These are phyloP conservation scores for Drosophila phalerata DNA, from an alignment of 2,888 invertebrate genomes.

Conservation along the genomic window DNA sequence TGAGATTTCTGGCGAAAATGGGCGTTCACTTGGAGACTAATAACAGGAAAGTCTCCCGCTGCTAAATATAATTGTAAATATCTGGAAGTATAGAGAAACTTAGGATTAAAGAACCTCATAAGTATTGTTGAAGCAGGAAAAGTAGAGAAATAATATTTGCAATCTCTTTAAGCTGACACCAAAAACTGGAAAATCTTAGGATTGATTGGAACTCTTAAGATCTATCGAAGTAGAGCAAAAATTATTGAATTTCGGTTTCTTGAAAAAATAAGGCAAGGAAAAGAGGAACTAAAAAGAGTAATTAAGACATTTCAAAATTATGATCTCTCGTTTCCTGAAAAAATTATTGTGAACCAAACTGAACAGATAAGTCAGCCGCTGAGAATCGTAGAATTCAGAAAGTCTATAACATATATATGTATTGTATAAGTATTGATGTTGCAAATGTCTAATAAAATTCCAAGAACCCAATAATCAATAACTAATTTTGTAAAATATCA, in stretches of 20 bases:
- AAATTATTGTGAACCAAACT: no score
- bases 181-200: background rate
- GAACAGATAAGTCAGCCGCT: no score
- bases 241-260: no score
- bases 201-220: background rate
- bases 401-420: no score
- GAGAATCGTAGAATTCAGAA: no score
- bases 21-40: constrained; percentile 52
- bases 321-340: no score
- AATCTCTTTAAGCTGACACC: background rate
- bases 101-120: background rate
- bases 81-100: background rate
- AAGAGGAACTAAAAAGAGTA: no score
- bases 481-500: background rate
- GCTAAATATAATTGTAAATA: constrained; percentile 8
- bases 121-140: background rate
- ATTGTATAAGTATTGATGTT: no score
- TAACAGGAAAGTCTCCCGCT: constrained; percentile 31
- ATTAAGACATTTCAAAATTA: no score
- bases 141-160: background rate
- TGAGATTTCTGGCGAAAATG: constrained; percentile 82
- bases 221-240: background rate
- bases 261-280: no score
- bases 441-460: no score
- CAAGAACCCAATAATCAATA: no score